Conservation (phyloP, 2,888 invertebrate species). For the Cerastis rubricosa region DNA sequence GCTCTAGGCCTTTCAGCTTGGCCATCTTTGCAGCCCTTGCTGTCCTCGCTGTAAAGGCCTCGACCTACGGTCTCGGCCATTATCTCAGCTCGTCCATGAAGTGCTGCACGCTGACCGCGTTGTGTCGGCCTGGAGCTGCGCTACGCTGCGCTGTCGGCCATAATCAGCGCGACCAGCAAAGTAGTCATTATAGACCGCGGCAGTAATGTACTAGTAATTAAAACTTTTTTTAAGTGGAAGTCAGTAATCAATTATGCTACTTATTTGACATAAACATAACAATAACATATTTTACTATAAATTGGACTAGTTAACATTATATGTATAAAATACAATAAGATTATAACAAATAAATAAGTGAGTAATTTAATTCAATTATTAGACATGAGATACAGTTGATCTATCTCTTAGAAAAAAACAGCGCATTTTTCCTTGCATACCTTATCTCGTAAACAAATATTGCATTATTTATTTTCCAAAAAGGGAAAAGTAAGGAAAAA, state of each 20-base stretch:
- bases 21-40: too few relatives aligned
- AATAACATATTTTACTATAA: background rate
- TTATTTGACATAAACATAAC: slow-evolving; percentile 22
- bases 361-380: slow-evolving; percentile 3
- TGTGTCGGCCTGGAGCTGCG: too few relatives aligned
- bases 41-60: too few relatives aligned
- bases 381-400: background rate
- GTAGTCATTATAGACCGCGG: too few relatives aligned
- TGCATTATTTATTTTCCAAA: background rate
- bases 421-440: background rate
- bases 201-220: too few relatives aligned
- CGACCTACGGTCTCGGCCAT: too few relatives aligned
- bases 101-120: too few relatives aligned
- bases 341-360: slow-evolving; percentile 7
- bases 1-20: too few relatives aligned
- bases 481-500: background rate
- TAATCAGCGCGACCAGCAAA: too few relatives aligned
- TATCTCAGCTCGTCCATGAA: too few relatives aligned
- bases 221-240: background rate
- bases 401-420: background rate
- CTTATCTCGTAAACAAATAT: background rate
- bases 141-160: too few relatives aligned
- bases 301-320: slow-evolving; percentile 5
- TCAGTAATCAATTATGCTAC: slow-evolving; percentile 9
- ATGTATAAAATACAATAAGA: background rate